phyloP scores from a whole-genome alignment of 2,888 invertebrate genomes.

The Athalia cordata region DNA sequence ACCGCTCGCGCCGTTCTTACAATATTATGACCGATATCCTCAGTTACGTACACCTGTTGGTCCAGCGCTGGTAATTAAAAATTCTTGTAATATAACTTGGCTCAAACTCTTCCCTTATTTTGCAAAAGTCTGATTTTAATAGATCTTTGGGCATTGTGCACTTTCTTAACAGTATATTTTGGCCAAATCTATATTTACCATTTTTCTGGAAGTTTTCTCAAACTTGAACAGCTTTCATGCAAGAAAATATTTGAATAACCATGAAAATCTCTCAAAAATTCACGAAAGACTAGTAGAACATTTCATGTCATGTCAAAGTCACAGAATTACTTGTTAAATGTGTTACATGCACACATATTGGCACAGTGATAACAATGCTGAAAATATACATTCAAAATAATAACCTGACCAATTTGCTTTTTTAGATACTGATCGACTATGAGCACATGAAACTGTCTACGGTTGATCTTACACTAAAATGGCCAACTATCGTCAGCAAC shows the following conservation, averaged over 20 bases:
- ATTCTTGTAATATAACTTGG: background rate
- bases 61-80: constrained; percentile 11
- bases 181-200: too few species aligned
- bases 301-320: background rate
- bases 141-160: too few species aligned
- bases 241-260: background rate
- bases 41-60: constrained; percentile 24
- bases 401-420: background rate
- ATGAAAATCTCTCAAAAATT: background rate
- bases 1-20: too few species aligned
- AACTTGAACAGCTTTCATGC: background rate
- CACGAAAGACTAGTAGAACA: background rate
- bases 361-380: background rate
- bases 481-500: background rate
- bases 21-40: constrained; percentile 34
- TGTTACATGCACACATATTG: background rate
- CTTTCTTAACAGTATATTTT: too few species aligned
- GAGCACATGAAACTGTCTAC: constrained; percentile 17
- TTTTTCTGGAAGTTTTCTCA: too few species aligned
- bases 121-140: background rate
- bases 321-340: background rate
- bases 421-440: constrained; percentile 25
- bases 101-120: background rate
- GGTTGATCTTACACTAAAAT: constrained; percentile 11
- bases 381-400: background rate